Evolutionary conservation across 2,888 invertebrate species (phyloP), one percentile per base, ranked within the genome.

Genomic region (Drosophila anceps): DNA sequence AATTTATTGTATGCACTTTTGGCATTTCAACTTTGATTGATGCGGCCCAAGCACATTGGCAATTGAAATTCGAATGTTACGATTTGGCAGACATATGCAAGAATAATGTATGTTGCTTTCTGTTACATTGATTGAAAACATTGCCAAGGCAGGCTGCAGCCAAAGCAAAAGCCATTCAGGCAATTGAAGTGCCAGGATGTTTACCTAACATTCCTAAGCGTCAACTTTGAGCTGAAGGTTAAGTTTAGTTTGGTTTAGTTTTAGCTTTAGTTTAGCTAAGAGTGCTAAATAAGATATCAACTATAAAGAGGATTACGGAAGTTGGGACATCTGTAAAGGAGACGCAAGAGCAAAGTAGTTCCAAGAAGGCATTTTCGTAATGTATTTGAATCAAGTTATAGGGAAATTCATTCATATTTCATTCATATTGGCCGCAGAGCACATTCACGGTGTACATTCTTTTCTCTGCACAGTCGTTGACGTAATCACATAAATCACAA

Each of bases 1-100:
- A 75, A 83, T 85, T 88, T 85, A 78, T 78, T 88, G 83, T 77
- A 69, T 88, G 76, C 83, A 75, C 75, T 75, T 80, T 73, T 69
- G 75, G 62, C 75, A 63, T 73, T 80, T 48, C 68, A 71, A 73
- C 83, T 76, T 74, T 84, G 88, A 88, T 88, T 82, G 86, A 85
- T 88, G 83, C 66, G 63, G 27, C 63, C 57, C 39, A 33, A 46
- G 62, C 77, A 58, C 67, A 51, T 58, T 60, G 62, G 57, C 70
- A 76, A 67, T 79, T 64, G 71, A 61, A 61, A 55, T 77, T 33
- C 67, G 64, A 80, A 61, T 59, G 66, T 57, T 51, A 13, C 63
- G 69, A 46, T 57, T 58, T 68, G 39, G 39, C 53, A 44, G 55
- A 44, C 46, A 55, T 54, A 70, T 55, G 18, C 48, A 71, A 69